These are phyloP conservation scores for Hylaeus volcanicus DNA, from an alignment of 1,140 invertebrate genomes.

Conservation along the genomic window DNA sequence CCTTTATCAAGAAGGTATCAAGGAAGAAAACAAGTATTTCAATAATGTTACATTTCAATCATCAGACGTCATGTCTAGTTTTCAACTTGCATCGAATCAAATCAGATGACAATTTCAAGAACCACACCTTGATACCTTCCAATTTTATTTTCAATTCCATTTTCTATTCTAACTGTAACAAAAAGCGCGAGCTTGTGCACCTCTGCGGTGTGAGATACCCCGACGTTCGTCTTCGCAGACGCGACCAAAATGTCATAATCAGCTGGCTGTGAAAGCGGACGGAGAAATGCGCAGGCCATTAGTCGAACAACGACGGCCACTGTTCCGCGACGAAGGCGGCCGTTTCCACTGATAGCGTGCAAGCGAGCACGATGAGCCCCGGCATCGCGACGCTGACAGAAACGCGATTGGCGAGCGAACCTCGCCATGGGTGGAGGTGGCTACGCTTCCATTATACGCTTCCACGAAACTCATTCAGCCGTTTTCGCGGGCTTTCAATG, in stretches of 20 bases:
- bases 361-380: slow-evolving; percentile 29
- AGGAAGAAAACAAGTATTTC: too few species aligned
- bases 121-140: too few species aligned
- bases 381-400: slow-evolving; percentile 38
- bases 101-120: too few species aligned
- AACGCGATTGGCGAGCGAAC: slow-evolving; percentile 42
- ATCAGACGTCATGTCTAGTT: too few species aligned
- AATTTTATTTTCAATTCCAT: too few species aligned
- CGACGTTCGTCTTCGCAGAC: slow-evolving; percentile 62
- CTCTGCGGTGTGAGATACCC: too few species aligned
- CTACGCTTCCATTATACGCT: slow-evolving; percentile 55
- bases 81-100: too few species aligned
- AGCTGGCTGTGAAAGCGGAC: slow-evolving; percentile 79
- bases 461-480: slow-evolving; percentile 61
- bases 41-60: too few species aligned
- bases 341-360: slow-evolving; percentile 55
- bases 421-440: slow-evolving; percentile 26
- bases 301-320: slow-evolving; percentile 76
- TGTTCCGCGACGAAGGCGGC: slow-evolving; percentile 67
- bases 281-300: slow-evolving; percentile 77
- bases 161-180: too few species aligned
- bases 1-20: too few species aligned
- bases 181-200: too few species aligned
- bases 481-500: slow-evolving; percentile 61
- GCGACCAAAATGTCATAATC: slow-evolving; percentile 79